Percentiles rank a stretch among this genome's conserved stretches.
phyloP scores from a whole-genome alignment of 2,797 vertebrate genomes.

The Parauchenoglanis punctatus region DNA sequence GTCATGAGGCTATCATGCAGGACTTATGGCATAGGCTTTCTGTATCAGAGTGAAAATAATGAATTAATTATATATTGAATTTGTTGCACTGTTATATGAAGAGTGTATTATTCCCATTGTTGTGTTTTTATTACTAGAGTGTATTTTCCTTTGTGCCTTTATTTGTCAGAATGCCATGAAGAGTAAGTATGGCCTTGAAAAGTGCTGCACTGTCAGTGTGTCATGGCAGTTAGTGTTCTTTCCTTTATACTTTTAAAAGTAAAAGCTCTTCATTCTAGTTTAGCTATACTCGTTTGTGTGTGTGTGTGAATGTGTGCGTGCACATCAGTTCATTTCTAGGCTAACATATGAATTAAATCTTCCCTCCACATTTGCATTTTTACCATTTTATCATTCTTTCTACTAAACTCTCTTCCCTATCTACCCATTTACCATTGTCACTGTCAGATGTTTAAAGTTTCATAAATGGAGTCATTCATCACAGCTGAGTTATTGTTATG shows the following conservation, averaged over 20 bases:
- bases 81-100: neutral
- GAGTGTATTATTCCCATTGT: neutral
- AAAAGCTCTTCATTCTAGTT: neutral
- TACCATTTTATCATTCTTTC: neutral
- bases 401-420: neutral
- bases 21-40: neutral
- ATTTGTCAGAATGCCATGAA: neutral
- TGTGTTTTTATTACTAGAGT: neutral
- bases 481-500: conserved; percentile 1
- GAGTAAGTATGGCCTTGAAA: neutral
- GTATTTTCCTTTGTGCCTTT: neutral
- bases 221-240: neutral
- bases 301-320: neutral
- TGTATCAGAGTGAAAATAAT: neutral
- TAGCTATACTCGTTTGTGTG: neutral
- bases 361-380: neutral
- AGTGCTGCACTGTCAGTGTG: neutral
- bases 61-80: neutral
- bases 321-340: neutral
- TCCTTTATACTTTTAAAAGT: neutral
- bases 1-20: neutral
- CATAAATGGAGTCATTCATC: conserved; percentile 13
- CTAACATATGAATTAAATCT: neutral
- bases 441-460: neutral
- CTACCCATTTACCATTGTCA: neutral